These are phyloP conservation scores for Chouioia cunea DNA, from an alignment of 2,888 invertebrate genomes.

Conservation along the genomic window DNA sequence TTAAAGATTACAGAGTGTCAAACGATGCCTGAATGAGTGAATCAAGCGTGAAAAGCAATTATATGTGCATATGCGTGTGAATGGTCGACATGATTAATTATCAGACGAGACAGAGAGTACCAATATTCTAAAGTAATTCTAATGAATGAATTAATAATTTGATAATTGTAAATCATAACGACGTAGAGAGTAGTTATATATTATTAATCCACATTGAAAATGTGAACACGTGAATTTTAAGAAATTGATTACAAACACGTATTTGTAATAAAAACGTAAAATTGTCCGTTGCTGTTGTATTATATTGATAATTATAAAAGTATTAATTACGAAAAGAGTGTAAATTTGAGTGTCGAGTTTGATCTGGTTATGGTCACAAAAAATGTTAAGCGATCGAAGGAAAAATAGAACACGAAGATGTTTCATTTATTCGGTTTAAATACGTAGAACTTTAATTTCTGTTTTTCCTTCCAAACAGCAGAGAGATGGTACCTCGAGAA, in stretches of 20 bases:
- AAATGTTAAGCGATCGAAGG: constrained; percentile 23
- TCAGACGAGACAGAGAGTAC: constrained; percentile 65
- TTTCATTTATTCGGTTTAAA: constrained; percentile 7
- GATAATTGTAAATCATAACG: constrained; percentile 67
- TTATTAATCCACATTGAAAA: constrained; percentile 58
- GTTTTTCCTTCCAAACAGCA: constrained; percentile 1
- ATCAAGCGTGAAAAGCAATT: constrained; percentile 44
- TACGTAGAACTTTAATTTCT: constrained; percentile 1
- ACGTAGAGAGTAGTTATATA: constrained; percentile 63
- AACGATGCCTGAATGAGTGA: constrained; percentile 36
- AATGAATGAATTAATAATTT: constrained; percentile 68
- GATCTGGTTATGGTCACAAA: constrained; percentile 35
- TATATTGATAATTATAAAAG: constrained; percentile 58
- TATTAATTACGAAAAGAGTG: constrained; percentile 36
- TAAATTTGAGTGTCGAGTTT: constrained; percentile 37
- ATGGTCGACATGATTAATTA: constrained; percentile 46
- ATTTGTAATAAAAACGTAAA: constrained; percentile 57
- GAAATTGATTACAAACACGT: constrained; percentile 47
- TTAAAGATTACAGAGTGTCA: constrained; percentile 27
- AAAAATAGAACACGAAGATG: not conserved
- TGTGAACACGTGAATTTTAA: constrained; percentile 49
- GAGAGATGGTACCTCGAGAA: not conserved
- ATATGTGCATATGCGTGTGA: constrained; percentile 20
- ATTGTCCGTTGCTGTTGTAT: constrained; percentile 62
- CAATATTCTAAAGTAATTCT: constrained; percentile 69